phyloP scores from a whole-genome alignment of 1,140 invertebrate genomes.

The Alviniconcha marisindica region DNA sequence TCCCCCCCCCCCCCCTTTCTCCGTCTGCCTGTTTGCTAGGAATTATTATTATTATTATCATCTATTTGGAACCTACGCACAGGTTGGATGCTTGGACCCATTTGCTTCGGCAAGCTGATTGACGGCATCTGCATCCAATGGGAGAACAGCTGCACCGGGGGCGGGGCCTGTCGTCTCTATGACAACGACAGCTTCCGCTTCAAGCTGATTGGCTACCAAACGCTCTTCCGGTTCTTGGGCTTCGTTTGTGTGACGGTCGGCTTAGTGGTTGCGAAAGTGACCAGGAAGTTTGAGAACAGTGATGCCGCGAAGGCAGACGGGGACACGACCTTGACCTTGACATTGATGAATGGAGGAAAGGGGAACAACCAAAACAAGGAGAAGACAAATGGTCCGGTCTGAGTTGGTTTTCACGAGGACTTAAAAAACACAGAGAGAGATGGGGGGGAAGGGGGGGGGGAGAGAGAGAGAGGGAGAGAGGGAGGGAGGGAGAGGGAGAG shows the following conservation, averaged over 20 bases:
- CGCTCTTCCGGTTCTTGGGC: neutral
- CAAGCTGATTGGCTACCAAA: conserved; percentile 30
- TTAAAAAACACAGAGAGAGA: no score
- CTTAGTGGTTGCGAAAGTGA: neutral
- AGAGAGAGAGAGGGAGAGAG: no score
- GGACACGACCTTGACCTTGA: no score
- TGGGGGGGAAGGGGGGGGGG: no score
- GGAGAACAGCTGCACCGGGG: neutral
- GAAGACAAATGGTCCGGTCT: no score
- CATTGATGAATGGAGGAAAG: no score
- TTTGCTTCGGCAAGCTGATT: conserved; percentile 52
- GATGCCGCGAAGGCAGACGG: neutral
- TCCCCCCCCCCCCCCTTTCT: no score
- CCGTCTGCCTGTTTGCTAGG: no score
- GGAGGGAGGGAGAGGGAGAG: no score
- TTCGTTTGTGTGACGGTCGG: neutral
- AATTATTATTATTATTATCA: no score
- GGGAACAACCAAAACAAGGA: no score
- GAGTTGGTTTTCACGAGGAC: no score
- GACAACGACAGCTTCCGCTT: conserved; percentile 40
- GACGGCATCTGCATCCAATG: conserved; percentile 52
- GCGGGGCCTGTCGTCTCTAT: conserved; percentile 41
- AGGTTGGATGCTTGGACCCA: conserved; percentile 56
- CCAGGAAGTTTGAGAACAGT: conserved; percentile 7
- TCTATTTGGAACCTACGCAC: neutral